Evolutionary conservation across 2,113 vertebrate species (phyloP).

Genomic region (Forbesichthys papilliferus): DNA sequence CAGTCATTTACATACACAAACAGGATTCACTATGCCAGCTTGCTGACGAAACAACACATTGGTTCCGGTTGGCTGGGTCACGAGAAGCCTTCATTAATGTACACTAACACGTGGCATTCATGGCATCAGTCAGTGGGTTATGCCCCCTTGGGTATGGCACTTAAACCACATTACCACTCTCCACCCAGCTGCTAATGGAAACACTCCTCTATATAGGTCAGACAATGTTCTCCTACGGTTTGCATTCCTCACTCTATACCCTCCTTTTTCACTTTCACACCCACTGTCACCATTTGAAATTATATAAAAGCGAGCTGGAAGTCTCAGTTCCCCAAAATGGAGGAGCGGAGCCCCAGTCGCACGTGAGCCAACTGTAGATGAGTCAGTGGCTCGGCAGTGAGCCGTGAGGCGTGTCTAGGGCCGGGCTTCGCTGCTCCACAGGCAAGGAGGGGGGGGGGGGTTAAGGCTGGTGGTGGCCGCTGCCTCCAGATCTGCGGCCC

Average conservation of each 20-base stretch:
- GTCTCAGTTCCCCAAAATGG: conserved; percentile 64
- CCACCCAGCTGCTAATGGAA: conserved; percentile 32
- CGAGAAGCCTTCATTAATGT: conserved; percentile 36
- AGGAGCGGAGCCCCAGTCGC: conserved; percentile 50
- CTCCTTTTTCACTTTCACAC: conserved; percentile 16
- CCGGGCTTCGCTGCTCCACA: conserved; percentile 36
- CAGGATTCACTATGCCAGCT: conserved; percentile 23
- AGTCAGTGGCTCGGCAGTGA: conserved; percentile 55
- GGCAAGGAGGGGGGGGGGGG: neutral
- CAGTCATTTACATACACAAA: conserved; percentile 8
- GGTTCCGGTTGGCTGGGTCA: conserved; percentile 38
- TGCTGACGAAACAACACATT: conserved; percentile 37
- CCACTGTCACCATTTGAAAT: conserved; percentile 53
- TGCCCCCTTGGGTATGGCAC: conserved; percentile 44
- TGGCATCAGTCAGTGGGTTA: conserved; percentile 17
- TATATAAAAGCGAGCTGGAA: conserved; percentile 51
- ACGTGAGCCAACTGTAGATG: conserved; percentile 69
- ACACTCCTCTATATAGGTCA: conserved; percentile 46
- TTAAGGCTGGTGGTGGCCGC: conserved; percentile 22
- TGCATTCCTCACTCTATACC: conserved; percentile 19
- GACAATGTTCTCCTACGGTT: conserved; percentile 25
- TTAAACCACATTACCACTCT: conserved; percentile 52
- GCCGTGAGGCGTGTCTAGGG: conserved; percentile 55
- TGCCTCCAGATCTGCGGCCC: conserved; percentile 28
- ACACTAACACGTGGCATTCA: conserved; percentile 37